Percentiles rank a stretch among this genome's conserved stretches.
phyloP scores from a whole-genome alignment of 2,888 invertebrate species.

The Lochmaea crataegi region DNA sequence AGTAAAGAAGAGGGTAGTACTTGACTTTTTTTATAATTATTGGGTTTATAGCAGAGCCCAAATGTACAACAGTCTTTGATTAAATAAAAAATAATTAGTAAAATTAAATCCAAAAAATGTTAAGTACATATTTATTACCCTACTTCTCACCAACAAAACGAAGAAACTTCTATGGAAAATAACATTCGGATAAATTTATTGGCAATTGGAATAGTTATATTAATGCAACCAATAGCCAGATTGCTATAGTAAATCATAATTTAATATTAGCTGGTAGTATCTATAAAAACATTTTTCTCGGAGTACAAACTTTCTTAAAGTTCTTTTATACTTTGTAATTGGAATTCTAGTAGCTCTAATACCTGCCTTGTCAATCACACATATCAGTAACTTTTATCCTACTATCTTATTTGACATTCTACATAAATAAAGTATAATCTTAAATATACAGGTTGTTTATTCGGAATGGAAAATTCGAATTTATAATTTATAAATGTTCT shows the following conservation, averaged over 20 bases:
- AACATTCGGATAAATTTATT: too few relatives aligned
- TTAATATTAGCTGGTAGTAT: background rate
- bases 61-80: too few relatives aligned
- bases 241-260: background rate
- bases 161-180: too few relatives aligned
- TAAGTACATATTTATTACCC: too few relatives aligned
- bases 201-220: too few relatives aligned
- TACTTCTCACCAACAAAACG: too few relatives aligned
- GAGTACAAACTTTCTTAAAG: background rate
- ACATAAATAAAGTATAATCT: constrained; percentile 53
- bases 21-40: too few relatives aligned
- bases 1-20: too few relatives aligned
- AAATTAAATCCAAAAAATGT: too few relatives aligned
- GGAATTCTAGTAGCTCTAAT: constrained; percentile 49
- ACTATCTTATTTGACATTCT: constrained; percentile 48
- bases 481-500: constrained; percentile 42
- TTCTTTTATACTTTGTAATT: constrained; percentile 50
- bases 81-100: too few relatives aligned
- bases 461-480: constrained; percentile 45
- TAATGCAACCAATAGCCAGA: too few relatives aligned
- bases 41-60: too few relatives aligned
- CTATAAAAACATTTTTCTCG: background rate
- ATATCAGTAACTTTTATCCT: constrained; percentile 49
- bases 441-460: constrained; percentile 49
- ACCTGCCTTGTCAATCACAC: constrained; percentile 55